Conservation (phyloP, 2,113 vertebrate genomes). For the Petrocephalus zakoni region DNA sequence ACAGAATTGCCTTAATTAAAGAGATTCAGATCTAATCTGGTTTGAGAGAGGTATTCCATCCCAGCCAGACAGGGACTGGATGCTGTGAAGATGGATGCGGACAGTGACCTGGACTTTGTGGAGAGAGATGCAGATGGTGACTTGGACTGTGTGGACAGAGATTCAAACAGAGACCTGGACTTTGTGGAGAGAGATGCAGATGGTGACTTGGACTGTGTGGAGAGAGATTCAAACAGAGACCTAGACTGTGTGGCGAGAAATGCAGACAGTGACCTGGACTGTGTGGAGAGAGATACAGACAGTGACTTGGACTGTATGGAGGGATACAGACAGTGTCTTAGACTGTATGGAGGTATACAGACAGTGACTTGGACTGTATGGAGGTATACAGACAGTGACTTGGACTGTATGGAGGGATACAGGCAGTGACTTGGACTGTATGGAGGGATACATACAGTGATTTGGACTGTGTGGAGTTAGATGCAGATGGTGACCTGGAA, state of each 20-base stretch:
- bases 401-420: not conserved
- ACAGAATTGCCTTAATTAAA: constrained; percentile 96
- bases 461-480: too few relatives aligned
- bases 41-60: constrained; percentile 58
- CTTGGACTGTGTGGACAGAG: not conserved
- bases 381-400: not conserved
- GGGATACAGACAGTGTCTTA: not conserved
- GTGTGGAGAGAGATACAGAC: not conserved
- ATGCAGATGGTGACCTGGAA: not conserved
- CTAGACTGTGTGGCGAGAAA: not conserved
- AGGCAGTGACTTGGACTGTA: not conserved
- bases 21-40: constrained; percentile 82
- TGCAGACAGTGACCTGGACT: not conserved
- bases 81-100: not conserved
- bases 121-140: not conserved
- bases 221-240: not conserved
- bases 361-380: too few relatives aligned
- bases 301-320: not conserved
- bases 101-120: too few relatives aligned
- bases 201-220: not conserved
- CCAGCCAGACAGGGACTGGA: constrained; percentile 35
- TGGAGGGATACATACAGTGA: not conserved
- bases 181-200: not conserved
- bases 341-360: not conserved
- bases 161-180: not conserved